A percentile compares a stretch with the other conserved stretches of the same genome.
These are phyloP conservation scores for Dryadula phaetusa DNA, from an alignment of 2,888 invertebrate genomes.

Conservation along the genomic window DNA sequence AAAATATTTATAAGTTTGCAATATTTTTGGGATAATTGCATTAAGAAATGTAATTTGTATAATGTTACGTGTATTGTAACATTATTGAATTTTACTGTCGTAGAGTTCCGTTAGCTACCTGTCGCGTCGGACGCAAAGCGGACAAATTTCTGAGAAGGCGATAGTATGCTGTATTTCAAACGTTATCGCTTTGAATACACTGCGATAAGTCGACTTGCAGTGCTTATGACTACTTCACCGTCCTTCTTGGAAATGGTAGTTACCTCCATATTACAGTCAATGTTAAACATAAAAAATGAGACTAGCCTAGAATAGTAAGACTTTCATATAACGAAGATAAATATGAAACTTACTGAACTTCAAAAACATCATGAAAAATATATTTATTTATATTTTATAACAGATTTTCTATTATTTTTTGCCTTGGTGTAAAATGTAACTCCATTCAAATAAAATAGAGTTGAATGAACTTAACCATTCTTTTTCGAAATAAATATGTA, in stretches of 20 bases:
- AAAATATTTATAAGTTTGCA: neutral
- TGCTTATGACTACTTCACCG: conserved; percentile 65
- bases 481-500: conserved; percentile 64
- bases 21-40: neutral
- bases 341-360: neutral
- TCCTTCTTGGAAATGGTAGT: conserved; percentile 66
- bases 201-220: conserved; percentile 75
- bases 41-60: conserved; percentile 17
- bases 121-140: conserved; percentile 64
- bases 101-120: conserved; percentile 80
- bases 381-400: neutral
- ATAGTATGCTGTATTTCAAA: conserved; percentile 78
- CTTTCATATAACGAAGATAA: neutral
- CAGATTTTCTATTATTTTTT: neutral
- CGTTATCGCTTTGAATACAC: conserved; percentile 78
- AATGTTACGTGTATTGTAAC: conserved; percentile 17
- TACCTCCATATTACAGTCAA: conserved; percentile 38
- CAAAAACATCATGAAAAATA: neutral
- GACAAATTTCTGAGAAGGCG: conserved; percentile 76
- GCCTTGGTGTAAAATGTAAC: neutral
- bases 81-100: conserved; percentile 58
- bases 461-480: conserved; percentile 71
- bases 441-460: conserved; percentile 48
- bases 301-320: neutral
- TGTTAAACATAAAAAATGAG: neutral